Evolutionary conservation across 2,888 invertebrate genomes (phyloP).

Genomic region (Diaphora mendica): DNA sequence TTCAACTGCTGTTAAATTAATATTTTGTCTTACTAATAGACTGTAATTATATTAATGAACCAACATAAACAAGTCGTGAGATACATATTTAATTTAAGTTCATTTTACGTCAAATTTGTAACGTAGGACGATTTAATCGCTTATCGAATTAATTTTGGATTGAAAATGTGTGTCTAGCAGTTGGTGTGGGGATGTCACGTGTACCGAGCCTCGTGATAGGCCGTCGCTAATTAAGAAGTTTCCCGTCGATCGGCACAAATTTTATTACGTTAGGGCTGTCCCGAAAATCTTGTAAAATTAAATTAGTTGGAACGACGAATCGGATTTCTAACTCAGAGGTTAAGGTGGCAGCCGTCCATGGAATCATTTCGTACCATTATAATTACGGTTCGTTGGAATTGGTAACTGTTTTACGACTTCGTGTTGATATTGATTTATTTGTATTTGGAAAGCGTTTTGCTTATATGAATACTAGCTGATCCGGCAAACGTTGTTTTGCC

Average conservation of each 20-base stretch:
- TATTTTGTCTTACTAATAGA: constrained; percentile 19
- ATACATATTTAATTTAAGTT: constrained; percentile 34
- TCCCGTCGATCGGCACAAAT: constrained; percentile 72
- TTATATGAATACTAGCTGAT: neutral
- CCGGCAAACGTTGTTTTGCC: too few species aligned
- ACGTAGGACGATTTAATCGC: constrained; percentile 49
- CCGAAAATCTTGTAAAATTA: constrained; percentile 72
- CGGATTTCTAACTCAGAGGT: constrained; percentile 71
- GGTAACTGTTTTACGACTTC: constrained; percentile 32
- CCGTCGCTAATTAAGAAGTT: constrained; percentile 79
- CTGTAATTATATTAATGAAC: constrained; percentile 29
- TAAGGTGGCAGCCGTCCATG: constrained; percentile 53
- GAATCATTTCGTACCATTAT: constrained; percentile 54
- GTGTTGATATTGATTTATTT: constrained; percentile 16
- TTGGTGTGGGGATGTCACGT: constrained; percentile 65
- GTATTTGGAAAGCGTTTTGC: constrained; percentile 10
- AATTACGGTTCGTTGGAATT: constrained; percentile 54
- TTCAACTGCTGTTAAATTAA: constrained; percentile 17
- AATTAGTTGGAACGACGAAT: constrained; percentile 71
- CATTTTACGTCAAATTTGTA: constrained; percentile 40
- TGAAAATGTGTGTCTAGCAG: constrained; percentile 59
- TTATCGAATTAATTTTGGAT: constrained; percentile 62
- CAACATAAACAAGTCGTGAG: constrained; percentile 28
- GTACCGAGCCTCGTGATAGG: constrained; percentile 63
- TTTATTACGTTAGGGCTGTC: constrained; percentile 72